phyloP scores from a whole-genome alignment of 1,140 invertebrate genomes.

The Stegodyphus mimosarum region DNA sequence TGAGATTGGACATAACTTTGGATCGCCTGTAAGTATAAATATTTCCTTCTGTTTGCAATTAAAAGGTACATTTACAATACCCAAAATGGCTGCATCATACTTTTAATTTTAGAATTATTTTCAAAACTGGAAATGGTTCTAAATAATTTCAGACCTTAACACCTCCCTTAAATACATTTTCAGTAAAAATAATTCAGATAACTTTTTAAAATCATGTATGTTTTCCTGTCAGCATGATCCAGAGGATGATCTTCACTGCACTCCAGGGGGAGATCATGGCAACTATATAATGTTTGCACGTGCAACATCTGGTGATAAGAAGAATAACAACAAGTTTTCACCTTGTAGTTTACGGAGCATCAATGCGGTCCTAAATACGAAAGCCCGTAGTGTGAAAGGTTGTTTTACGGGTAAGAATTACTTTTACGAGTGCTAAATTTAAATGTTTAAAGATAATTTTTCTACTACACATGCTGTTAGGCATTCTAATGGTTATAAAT shows the following conservation, averaged over 20 bases:
- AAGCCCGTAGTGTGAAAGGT: conserved; percentile 87
- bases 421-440: neutral
- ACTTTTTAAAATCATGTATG: neutral
- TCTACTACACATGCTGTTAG: no score
- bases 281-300: conserved; percentile 74
- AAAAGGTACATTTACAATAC: no score
- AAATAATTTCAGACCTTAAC: no score
- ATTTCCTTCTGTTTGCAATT: no score
- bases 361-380: conserved; percentile 92
- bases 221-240: conserved; percentile 87
- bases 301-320: conserved; percentile 94
- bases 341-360: conserved; percentile 92
- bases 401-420: conserved; percentile 84
- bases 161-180: no score
- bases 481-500: no score
- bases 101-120: no score
- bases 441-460: no score
- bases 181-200: no score
- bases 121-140: no score
- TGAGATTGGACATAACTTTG: conserved; percentile 99
- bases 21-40: conserved; percentile 83
- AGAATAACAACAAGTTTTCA: conserved; percentile 97
- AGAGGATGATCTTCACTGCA: conserved; percentile 77
- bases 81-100: no score
- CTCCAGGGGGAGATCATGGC: conserved; percentile 84